phyloP scores from a whole-genome alignment of 2,888 invertebrate species.

The Lordiphosa fenestrarum region DNA sequence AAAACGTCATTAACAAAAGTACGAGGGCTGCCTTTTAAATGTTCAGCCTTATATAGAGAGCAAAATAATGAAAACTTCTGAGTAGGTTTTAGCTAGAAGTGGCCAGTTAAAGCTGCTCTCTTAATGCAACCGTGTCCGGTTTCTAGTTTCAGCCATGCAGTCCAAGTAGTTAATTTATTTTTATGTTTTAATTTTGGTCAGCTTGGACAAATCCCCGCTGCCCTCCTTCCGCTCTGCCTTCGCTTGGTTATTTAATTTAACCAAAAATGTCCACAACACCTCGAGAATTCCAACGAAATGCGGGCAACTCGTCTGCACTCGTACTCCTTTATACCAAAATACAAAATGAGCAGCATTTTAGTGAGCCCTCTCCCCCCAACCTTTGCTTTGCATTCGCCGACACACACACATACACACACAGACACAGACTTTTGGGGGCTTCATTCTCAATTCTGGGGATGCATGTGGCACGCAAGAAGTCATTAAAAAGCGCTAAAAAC shows the following conservation, averaged over 20 bases:
- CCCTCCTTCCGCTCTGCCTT: background rate
- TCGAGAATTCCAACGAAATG: constrained; percentile 35
- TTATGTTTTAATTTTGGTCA: constrained; percentile 32
- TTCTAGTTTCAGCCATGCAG: constrained; percentile 5
- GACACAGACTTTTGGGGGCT: constrained; percentile 21
- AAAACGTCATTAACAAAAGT: constrained; percentile 51
- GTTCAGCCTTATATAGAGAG: too few species aligned
- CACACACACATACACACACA: constrained; percentile 2
- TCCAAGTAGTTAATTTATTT: constrained; percentile 30
- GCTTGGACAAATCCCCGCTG: background rate
- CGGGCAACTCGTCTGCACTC: constrained; percentile 7
- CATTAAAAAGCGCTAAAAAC: constrained; percentile 52
- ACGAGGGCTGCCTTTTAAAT: constrained; percentile 35
- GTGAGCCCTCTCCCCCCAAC: background rate
- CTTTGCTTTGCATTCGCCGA: constrained; percentile 44
- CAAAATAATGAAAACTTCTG: too few species aligned
- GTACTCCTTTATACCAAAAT: background rate
- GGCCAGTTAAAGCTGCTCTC: background rate
- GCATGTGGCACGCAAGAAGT: constrained; percentile 71
- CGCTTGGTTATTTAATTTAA: constrained; percentile 48
- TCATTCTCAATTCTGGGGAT: constrained; percentile 31
- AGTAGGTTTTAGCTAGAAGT: too few species aligned
- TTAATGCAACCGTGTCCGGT: constrained; percentile 2
- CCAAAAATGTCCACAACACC: constrained; percentile 48
- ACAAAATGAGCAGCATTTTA: constrained; percentile 25